Base-by-base conservation (phyloP, 2,888 invertebrate genomes). In the Drosophila glabriapex region DNA sequence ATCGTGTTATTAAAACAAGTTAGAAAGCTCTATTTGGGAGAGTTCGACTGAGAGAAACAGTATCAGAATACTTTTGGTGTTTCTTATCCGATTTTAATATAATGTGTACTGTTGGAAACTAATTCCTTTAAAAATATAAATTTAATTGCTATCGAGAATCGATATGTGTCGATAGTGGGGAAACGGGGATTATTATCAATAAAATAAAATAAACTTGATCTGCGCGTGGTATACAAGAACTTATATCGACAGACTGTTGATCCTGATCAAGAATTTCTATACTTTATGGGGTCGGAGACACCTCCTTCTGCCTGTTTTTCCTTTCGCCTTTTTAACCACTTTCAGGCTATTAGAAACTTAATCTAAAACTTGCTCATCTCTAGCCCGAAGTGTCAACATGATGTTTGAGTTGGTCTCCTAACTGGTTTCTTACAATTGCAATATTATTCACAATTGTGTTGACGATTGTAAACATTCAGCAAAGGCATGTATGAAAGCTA, bases 371-470 rank as follows among this genome's bases (percentile, higher is more conserved):
- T 10, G 14, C 6, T 10, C 70, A 58, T 41, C 39, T 56, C 39
- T 33, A 29, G 19, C 16, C 16, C 12, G 31, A 62, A 54, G 60
- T 73, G 79, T 50, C 78, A 68, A 56, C 37, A 61, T 52, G 39
- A 52, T 39, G 58, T 58, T 59, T 62, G 33, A 10, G 22, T 29
- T 41, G 2, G 49, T 41, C 37, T 55, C 1, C 39, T 41, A 61
- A 62, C 73, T 59, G 60, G 63, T 66, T 80, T 58, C 63, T 43
- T 49, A 50, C 68, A 80, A 65, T 66, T 76, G 58, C 63, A 62
- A 71, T 61, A 65, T 50, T 81, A 68, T 76, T 56, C 53, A 76
- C 80, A 76, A 78, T 64, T 70, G 55, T 43, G 28, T 31, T 28
- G 80, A 39, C 52, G 22, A 61, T 55, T 68, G 78, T 68, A 68